A percentile compares a stretch with the other conserved stretches of the same genome.
Evolutionary conservation across 2,888 invertebrate genomes (phyloP).

Genomic region (Epinotia bilunana): DNA sequence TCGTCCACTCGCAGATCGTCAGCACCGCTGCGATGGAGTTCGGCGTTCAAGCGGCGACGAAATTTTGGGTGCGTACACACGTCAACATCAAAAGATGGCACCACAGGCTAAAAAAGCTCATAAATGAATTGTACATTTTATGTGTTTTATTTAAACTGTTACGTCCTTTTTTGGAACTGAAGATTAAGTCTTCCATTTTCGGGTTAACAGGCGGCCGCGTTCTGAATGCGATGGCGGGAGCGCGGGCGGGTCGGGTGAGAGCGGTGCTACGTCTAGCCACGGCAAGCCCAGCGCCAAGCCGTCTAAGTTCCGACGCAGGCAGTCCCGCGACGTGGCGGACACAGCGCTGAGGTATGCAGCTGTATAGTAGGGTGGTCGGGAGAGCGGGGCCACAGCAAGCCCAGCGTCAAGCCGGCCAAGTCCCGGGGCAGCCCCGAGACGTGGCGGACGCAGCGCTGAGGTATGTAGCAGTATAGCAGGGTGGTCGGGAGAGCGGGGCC

Average conservation of each 20-base stretch:
- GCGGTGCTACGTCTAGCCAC: slow-evolving; percentile 77
- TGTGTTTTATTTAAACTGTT: background rate
- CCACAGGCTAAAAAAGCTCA: too few relatives aligned
- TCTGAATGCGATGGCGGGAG: slow-evolving; percentile 78
- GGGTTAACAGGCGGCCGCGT: slow-evolving; percentile 61
- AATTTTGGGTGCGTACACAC: slow-evolving; percentile 66
- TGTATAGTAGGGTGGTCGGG: slow-evolving; percentile 56
- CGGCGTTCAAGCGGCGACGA: slow-evolving; percentile 74
- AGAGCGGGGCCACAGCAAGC: slow-evolving; percentile 79
- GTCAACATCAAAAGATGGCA: too few relatives aligned
- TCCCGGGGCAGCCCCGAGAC: slow-evolving; percentile 74
- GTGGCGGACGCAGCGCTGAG: slow-evolving; percentile 47
- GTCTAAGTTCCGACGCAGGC: slow-evolving; percentile 71
- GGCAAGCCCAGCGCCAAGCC: slow-evolving; percentile 72
- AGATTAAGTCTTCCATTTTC: slow-evolving; percentile 5
- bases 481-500: slow-evolving; percentile 73
- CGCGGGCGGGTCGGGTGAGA: slow-evolving; percentile 76
- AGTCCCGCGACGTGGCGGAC: slow-evolving; percentile 65
- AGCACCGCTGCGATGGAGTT: slow-evolving; percentile 81
- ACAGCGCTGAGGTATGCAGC: slow-evolving; percentile 23
- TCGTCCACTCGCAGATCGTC: slow-evolving; percentile 80
- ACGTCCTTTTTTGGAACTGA: slow-evolving; percentile 15
- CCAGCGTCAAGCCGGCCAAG: slow-evolving; percentile 68
- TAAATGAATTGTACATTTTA: too few relatives aligned
- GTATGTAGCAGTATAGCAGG: slow-evolving; percentile 50